Evolutionary conservation across 2,888 invertebrate genomes (phyloP), one percentile per base, ranked within the genome.

Genomic region (Eurytoma adleriae): DNA sequence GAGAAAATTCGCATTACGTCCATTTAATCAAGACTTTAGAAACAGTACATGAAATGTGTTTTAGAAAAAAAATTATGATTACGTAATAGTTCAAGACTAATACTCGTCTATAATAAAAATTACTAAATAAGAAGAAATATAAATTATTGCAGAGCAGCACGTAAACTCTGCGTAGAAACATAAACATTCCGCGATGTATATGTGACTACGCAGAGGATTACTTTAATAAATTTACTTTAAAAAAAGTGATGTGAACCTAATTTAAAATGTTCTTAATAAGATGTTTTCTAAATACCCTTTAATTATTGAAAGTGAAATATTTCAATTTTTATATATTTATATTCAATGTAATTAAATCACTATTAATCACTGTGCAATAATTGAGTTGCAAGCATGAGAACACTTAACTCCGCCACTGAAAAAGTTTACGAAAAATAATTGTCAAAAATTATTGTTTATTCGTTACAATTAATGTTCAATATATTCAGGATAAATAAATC

Each of bases 271-370:
- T 52, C 16, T 54, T n/a, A n/a, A 50, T 54, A 78, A 57, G 10
- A 52, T 52, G 18, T 73, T 79, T 64, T 59, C 54, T 62, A 40
- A 70, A 20, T 56, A 61, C 12, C 56, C 40, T 77, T 24, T 54
- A 70, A 30, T 77, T 70, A 56, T 48, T 77, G 40, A 62, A 76
- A 76, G 18, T n/a, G n/a, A 61, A 70, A 62, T 56, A 76, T 62
- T 79, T 73, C 54, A 74, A 79, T 69, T 73, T 74, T 74, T 69
- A 64, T 74, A 79, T 74, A 74, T 57, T 69, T 73, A 61, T 79
- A 69, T 73, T 73, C 40, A 7, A 40, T 40, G 48, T 68, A 56
- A 62, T 54, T 14, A 56, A 70, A 54, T 3, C 13, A 18, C 20
- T 7, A 62, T 40, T 10, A 50, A 61, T 61, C 50, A 71, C 61